Percentiles rank a stretch among this genome's conserved stretches.
phyloP scores from a whole-genome alignment of 2,888 invertebrate genomes.

The Drosophila antonietae region DNA sequence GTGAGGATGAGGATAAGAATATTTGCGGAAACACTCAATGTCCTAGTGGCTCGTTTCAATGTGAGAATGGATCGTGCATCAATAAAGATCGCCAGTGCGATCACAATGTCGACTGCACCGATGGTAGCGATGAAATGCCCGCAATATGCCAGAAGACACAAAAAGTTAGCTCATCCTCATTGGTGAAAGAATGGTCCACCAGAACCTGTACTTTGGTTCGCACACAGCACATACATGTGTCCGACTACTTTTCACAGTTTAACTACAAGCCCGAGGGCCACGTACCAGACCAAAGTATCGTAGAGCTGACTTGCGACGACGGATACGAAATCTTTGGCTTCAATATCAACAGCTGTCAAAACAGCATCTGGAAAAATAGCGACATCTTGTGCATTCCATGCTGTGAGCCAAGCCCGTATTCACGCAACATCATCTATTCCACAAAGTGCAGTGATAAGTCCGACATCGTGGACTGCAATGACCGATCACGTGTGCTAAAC shows the following conservation, averaged over 20 bases:
- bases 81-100: slow-evolving; percentile 14
- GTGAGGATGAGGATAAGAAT: slow-evolving; percentile 67
- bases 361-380: not conserved
- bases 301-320: not conserved
- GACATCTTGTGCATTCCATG: not conserved
- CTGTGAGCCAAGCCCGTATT: slow-evolving; percentile 12
- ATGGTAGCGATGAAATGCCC: slow-evolving; percentile 43
- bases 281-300: not conserved
- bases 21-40: slow-evolving; percentile 58
- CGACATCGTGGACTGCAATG: slow-evolving; percentile 12
- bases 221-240: not conserved
- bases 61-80: slow-evolving; percentile 70
- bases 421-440: not conserved
- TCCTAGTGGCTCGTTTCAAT: slow-evolving; percentile 69
- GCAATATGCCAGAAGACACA: slow-evolving; percentile 1
- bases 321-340: not conserved
- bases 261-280: not conserved
- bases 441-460: slow-evolving; percentile 2
- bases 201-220: not conserved
- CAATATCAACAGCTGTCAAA: slow-evolving; percentile 1
- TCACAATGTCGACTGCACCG: slow-evolving; percentile 33
- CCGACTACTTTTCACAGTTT: not conserved
- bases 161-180: fast-evolving
- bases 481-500: not conserved
- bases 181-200: not conserved